These are phyloP conservation scores for Psittacula derbiana DNA, from an alignment of 2,797 vertebrate genomes.

Conservation along the genomic window DNA sequence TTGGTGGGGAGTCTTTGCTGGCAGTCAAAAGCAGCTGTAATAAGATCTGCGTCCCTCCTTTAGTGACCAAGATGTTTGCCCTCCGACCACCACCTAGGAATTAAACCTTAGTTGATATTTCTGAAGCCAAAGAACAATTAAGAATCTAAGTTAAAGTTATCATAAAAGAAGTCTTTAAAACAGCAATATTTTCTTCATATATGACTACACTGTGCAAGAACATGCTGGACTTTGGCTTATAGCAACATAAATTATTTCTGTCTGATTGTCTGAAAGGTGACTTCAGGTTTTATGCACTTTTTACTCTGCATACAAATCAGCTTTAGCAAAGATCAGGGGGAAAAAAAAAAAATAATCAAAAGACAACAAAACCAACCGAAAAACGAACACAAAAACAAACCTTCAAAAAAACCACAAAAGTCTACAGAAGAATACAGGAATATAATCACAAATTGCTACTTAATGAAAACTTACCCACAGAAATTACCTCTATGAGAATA, in stretches of 20 bases:
- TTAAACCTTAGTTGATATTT: not conserved
- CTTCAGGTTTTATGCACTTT: not conserved
- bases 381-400: not conserved
- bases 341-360: not conserved
- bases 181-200: not conserved
- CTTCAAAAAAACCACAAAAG: not conserved
- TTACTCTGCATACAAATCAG: not conserved
- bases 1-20: constrained; percentile 86
- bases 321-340: not conserved
- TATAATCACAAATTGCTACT: not conserved
- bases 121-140: not conserved
- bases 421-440: not conserved
- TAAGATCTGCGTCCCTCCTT: constrained; percentile 92
- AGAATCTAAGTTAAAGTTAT: not conserved
- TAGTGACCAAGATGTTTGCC: constrained; percentile 86
- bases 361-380: rapidly evolving
- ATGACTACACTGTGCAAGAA: not conserved
- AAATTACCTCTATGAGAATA: constrained; percentile 92
- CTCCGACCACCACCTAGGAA: constrained; percentile 87
- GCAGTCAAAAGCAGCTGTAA: constrained; percentile 87
- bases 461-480: constrained; percentile 83
- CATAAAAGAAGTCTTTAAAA: not conserved
- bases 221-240: not conserved
- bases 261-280: not conserved
- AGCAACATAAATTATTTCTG: not conserved